Evolutionary conservation across 2,797 vertebrate genomes (phyloP).

Genomic region (Atherinosoma microstoma): DNA sequence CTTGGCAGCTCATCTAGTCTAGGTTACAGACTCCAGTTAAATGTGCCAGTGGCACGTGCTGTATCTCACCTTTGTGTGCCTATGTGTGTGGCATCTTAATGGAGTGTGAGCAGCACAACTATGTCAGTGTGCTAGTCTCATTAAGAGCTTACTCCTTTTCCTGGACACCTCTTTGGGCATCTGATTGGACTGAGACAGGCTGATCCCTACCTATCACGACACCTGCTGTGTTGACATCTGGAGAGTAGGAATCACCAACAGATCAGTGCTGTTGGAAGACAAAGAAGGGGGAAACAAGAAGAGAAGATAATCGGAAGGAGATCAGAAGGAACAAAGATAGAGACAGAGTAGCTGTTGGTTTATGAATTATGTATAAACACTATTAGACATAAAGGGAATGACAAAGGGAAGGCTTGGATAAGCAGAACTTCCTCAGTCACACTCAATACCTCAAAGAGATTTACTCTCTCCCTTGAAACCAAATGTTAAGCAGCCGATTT

Average conservation of each 20-base stretch:
- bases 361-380: conserved; percentile 58
- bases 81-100: conserved; percentile 23
- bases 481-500: conserved; percentile 50
- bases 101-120: conserved; percentile 33
- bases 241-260: conserved; percentile 48
- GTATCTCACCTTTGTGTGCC: conserved; percentile 12
- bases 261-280: conserved; percentile 12
- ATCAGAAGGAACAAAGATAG: conserved; percentile 22
- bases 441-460: conserved; percentile 49
- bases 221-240: conserved; percentile 72
- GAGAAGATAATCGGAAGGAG: conserved; percentile 8
- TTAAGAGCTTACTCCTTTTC: conserved; percentile 68
- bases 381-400: conserved; percentile 56
- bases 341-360: conserved; percentile 22
- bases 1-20: conserved; percentile 2
- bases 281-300: not conserved
- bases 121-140: conserved; percentile 70
- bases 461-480: conserved; percentile 50
- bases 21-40: conserved; percentile 34
- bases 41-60: conserved; percentile 31
- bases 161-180: conserved; percentile 60
- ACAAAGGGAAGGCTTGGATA: conserved; percentile 45
- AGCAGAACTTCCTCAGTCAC: conserved; percentile 60
- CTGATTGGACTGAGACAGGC: conserved; percentile 61
- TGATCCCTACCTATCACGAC: conserved; percentile 65